A percentile compares a stretch with the other conserved stretches of the same genome.
These are phyloP conservation scores for Sphenopsis melanotis DNA, from an alignment of 2,797 vertebrate species.

Conservation along the genomic window DNA sequence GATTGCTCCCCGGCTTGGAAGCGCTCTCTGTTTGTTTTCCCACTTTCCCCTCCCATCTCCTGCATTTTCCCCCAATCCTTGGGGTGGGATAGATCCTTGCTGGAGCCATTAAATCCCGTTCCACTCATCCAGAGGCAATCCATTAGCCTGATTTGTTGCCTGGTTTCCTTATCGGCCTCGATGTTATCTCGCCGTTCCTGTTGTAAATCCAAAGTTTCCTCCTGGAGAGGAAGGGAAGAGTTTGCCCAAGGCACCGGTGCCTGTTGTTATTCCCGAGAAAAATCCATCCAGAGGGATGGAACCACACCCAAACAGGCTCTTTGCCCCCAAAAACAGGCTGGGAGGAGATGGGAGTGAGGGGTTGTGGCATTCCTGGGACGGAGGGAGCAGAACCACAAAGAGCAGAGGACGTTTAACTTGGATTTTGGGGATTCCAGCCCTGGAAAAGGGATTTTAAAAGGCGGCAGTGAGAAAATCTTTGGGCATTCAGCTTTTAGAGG, in stretches of 20 bases:
- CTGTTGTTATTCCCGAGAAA: background rate
- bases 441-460: background rate
- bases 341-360: background rate
- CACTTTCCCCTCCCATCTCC: background rate
- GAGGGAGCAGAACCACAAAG: accelerated
- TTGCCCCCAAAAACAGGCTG: accelerated
- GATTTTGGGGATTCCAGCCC: background rate
- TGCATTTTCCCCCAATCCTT: background rate
- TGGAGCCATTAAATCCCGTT: conserved; percentile 32
- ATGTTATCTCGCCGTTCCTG: conserved; percentile 1
- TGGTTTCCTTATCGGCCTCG: conserved; percentile 39
- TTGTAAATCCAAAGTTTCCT: conserved; percentile 34
- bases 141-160: conserved; percentile 47
- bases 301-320: background rate
- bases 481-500: background rate
- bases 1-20: background rate
- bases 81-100: background rate
- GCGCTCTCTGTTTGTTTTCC: conserved; percentile 50
- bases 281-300: background rate
- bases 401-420: accelerated
- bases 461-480: background rate
- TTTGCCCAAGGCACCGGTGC: background rate
- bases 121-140: background rate
- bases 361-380: accelerated
- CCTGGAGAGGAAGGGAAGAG: background rate